Percentiles rank a stretch among this genome's conserved stretches.
Evolutionary conservation across 1,140 invertebrate genomes (phyloP).

Genomic region (Heliconius eleuchia): DNA sequence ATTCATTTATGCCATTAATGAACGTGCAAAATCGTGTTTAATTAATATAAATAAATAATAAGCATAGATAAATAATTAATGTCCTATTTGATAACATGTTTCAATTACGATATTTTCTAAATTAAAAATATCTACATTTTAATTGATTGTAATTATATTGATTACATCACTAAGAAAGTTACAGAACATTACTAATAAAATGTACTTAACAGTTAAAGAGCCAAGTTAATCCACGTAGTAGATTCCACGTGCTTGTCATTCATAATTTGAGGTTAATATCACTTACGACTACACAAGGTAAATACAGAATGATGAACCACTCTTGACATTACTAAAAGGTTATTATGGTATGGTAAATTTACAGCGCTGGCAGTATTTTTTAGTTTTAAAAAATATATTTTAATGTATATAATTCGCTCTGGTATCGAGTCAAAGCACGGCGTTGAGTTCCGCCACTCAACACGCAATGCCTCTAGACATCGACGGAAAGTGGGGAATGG

Average conservation of each 20-base stretch:
- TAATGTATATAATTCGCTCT: not conserved
- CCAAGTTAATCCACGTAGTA: constrained; percentile 46
- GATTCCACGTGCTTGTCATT: constrained; percentile 71
- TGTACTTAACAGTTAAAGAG: constrained; percentile 29
- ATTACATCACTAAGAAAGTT: not conserved
- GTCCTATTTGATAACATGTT: not conserved
- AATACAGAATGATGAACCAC: constrained; percentile 45
- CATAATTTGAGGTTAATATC: constrained; percentile 58
- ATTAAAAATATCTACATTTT: not conserved
- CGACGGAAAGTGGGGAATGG: no score
- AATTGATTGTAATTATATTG: no score
- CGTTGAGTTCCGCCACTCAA: no score
- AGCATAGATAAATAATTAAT: no score
- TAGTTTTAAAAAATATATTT: not conserved
- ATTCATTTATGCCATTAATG: not conserved
- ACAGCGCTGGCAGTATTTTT: not conserved
- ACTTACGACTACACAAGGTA: constrained; percentile 51
- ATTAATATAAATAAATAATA: not conserved
- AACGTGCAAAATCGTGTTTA: not conserved
- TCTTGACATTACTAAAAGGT: constrained; percentile 21
- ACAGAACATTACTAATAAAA: constrained; percentile 23
- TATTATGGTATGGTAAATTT: not conserved
- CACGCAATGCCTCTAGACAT: no score
- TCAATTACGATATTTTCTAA: no score
- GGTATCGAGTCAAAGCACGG: no score